Conservation (phyloP, 2,888 invertebrate species). For the Epiblema foenella region DNA sequence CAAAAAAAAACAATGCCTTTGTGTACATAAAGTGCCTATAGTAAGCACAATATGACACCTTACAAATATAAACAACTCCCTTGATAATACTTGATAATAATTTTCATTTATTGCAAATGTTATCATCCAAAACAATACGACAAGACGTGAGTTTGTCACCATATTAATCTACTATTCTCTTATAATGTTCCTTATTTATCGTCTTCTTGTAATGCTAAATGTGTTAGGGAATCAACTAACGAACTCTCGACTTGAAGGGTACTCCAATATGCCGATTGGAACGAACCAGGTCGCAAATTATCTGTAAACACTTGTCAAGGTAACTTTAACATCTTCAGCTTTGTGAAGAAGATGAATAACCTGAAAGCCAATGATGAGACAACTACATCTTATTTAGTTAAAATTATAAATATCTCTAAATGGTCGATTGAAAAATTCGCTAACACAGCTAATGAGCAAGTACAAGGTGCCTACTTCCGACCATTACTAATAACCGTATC, state of each 20-base stretch:
- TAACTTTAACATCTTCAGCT: not conserved
- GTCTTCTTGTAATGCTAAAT: not conserved
- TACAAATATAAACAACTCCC: conserved; percentile 13
- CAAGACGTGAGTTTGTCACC: not conserved
- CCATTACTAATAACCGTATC: too few species aligned
- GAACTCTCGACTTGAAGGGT: conserved; percentile 11
- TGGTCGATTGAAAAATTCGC: too few species aligned
- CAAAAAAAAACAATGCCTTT: not conserved
- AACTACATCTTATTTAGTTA: not conserved
- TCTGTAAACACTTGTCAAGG: not conserved
- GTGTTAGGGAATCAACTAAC: conserved; percentile 5
- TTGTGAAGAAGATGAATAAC: not conserved
- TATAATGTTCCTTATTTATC: not conserved
- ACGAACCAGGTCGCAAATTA: conserved; percentile 15
- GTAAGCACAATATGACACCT: not conserved
- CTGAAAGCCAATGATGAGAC: not conserved
- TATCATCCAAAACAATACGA: not conserved
- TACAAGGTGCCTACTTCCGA: too few species aligned
- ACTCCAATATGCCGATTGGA: conserved; percentile 15
- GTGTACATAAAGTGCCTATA: not conserved
- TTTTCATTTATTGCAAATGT: conserved; percentile 4
- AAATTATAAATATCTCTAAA: not conserved
- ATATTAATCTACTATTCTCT: not conserved
- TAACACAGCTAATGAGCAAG: too few species aligned
- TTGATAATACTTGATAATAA: not conserved